Percentiles rank a stretch among this genome's conserved stretches.
Conservation (phyloP, 2,797 vertebrate species). For the Crypturellus tataupa region DNA sequence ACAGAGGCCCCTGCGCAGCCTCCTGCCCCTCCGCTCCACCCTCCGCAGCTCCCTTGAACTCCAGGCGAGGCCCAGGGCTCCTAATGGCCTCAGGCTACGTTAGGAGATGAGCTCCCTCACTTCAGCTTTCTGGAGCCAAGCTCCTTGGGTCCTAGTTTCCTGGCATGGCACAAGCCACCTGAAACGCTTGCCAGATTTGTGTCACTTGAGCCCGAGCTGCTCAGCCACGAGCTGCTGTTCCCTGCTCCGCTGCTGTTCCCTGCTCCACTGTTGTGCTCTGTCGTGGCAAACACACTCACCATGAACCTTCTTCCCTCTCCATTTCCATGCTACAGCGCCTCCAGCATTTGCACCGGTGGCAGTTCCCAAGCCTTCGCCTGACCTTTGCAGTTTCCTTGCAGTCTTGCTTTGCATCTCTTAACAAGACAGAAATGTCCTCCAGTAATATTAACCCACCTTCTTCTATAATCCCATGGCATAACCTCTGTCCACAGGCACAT, state of each 20-base stretch:
- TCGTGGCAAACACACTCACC: rapidly evolving
- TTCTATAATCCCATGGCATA: background rate
- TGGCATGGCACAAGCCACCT: background rate
- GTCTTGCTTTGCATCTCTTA: background rate
- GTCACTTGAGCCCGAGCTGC: background rate
- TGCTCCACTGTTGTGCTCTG: rapidly evolving
- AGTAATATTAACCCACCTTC: background rate
- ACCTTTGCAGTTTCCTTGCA: background rate
- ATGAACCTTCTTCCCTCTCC: background rate
- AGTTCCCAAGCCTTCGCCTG: background rate
- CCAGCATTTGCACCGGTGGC: rapidly evolving
- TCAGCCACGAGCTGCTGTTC: background rate
- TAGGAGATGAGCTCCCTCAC: slow-evolving; percentile 35
- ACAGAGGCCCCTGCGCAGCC: background rate
- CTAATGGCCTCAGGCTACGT: slow-evolving; percentile 42
- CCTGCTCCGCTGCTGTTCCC: background rate
- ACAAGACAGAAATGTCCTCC: background rate
- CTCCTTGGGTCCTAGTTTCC: background rate
- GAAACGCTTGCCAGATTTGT: too few relatives aligned
- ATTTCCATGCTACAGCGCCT: background rate
- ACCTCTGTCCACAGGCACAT: rapidly evolving
- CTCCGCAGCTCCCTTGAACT: background rate
- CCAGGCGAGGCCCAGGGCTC: background rate
- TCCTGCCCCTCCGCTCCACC: background rate
- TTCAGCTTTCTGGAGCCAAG: background rate